phyloP scores from a whole-genome alignment of 1,140 invertebrate genomes.

The Acromyrmex heyeri region DNA sequence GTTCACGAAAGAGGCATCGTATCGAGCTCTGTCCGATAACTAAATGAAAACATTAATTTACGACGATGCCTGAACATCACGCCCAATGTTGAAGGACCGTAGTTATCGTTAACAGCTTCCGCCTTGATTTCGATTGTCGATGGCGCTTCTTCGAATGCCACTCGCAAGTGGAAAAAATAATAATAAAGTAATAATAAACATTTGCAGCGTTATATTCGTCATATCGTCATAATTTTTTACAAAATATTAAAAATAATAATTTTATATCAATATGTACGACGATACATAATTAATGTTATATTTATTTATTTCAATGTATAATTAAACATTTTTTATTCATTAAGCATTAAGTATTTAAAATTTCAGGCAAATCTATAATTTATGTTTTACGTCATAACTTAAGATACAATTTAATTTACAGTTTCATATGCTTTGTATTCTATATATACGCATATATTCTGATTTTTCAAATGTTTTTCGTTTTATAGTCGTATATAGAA shows the following conservation, averaged over 20 bases:
- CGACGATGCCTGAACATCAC: not conserved
- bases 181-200: not conserved
- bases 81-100: not conserved
- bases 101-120: constrained; percentile 66
- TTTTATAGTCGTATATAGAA: not conserved
- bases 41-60: constrained; percentile 35
- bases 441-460: not conserved
- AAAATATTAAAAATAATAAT: not conserved
- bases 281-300: not conserved
- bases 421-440: not conserved
- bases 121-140: constrained; percentile 55
- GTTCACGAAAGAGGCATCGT: not conserved
- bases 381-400: not conserved
- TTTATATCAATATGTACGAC: not conserved
- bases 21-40: not conserved
- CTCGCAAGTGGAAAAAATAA: not conserved
- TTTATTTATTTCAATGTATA: not conserved
- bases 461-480: not conserved
- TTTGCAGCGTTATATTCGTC: not conserved
- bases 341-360: not conserved
- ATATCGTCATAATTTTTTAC: not conserved
- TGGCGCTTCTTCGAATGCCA: constrained; percentile 28
- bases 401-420: not conserved
- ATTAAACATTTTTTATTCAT: constrained; percentile 1
- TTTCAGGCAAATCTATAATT: not conserved